Base-by-base conservation (phyloP, 2,113 vertebrate species). In the Myotis lucifugus region DNA sequence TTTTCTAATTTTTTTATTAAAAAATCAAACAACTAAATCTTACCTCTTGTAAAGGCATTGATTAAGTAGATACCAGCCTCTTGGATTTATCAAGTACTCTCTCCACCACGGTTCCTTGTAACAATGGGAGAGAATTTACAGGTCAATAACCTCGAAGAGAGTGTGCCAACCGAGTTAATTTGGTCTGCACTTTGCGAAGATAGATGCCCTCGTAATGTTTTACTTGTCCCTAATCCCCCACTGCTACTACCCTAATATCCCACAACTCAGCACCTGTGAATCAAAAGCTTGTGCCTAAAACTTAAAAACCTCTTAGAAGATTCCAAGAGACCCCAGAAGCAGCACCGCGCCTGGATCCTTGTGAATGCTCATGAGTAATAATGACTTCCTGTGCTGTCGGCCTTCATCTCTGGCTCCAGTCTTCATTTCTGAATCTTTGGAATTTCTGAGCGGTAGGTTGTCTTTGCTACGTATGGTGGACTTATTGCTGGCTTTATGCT, bases 1-100 rank as follows among this genome's bases (percentile, higher is more conserved):
- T 96, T 91, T 76, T 74, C 23, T 93, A 88, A 81, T 74, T 83
- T 95, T 83, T 85, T 95, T 86, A 79, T 96, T 94, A 69, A 92
- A 96, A 94, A 89, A 76, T 86, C 92, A 92, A 92, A 79, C 70
- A 79, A 84, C 76, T 76, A 90, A 89, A 93, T 92, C 29, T 40
- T 90, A 90, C 13, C 56, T 72, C 48, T 94, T 88, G 9, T 76
- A 77, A 85, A 84, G 54, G 15, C 87, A 79, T 73, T 93, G 64
- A 84, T 70, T 90, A 93, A 40, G 21, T 32, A 23, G 69, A 85
- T 82, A 48, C 32, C 52, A 96, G 74, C 23, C 12, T 84, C 37
- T 46, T 81, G 17, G 42, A 76, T 89, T 79, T 91, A 61, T 85
- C 50, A 93, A 86, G 86, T 4, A 50, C 15, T 21, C 17, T 96